A percentile compares a stretch with the other conserved stretches of the same genome.
Evolutionary conservation across 2,888 invertebrate genomes (phyloP).

Genomic region (Ichneumoninae sp.): DNA sequence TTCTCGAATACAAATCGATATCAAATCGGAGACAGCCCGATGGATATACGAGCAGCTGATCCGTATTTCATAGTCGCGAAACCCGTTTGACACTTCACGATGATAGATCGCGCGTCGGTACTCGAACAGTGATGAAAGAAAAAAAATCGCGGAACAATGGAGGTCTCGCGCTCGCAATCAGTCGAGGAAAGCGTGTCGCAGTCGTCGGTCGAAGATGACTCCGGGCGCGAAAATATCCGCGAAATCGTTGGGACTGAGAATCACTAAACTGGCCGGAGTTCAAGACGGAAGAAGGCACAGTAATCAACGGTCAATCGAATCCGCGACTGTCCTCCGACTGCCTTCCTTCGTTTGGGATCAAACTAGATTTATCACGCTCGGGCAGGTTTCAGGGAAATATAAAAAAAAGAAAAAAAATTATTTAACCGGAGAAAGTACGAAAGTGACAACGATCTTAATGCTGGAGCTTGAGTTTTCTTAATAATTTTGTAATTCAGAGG

Average conservation of each 20-base stretch:
- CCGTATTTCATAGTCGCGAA: constrained; percentile 58
- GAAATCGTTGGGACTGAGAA: background rate
- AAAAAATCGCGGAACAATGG: constrained; percentile 59
- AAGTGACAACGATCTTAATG: background rate
- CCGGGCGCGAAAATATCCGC: constrained; percentile 42
- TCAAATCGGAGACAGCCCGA: constrained; percentile 19
- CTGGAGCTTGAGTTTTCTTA: background rate
- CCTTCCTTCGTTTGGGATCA: constrained; percentile 12
- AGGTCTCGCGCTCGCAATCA: constrained; percentile 58
- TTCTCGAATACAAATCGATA: constrained; percentile 26
- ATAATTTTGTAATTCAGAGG: no score
- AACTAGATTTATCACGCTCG: constrained; percentile 50
- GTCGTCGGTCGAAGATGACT: constrained; percentile 19
- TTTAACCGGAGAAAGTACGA: background rate
- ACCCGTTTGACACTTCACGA: constrained; percentile 56
- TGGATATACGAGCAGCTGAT: constrained; percentile 51
- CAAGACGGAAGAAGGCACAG: constrained; percentile 53
- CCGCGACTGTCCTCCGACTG: constrained; percentile 22
- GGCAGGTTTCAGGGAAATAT: background rate
- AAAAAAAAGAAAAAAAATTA: background rate
- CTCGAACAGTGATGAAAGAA: constrained; percentile 44
- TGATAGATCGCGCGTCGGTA: constrained; percentile 53
- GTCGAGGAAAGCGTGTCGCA: constrained; percentile 45
- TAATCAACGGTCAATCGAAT: constrained; percentile 59
- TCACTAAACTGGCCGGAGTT: constrained; percentile 36